Evolutionary conservation across 2,797 vertebrate genomes (phyloP).

Genomic region (Karalla daura): DNA sequence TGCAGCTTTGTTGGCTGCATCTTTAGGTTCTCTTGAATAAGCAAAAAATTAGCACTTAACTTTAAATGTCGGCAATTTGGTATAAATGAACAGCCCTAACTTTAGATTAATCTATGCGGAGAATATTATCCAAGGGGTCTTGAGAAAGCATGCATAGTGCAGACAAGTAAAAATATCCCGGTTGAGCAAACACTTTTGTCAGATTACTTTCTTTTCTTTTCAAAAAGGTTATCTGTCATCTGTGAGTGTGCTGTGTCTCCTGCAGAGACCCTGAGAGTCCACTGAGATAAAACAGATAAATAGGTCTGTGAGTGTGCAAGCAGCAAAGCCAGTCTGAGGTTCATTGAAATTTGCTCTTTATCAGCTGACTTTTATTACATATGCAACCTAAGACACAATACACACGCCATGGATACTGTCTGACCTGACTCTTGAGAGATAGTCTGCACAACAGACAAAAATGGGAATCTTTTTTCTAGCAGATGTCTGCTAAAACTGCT

Average conservation of each 20-base stretch:
- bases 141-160: background rate
- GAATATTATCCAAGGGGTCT: conserved; percentile 25
- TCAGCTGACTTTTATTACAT: conserved; percentile 25
- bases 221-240: conserved; percentile 68
- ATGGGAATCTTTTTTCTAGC: conserved; percentile 47
- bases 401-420: background rate
- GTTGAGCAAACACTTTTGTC: conserved; percentile 25
- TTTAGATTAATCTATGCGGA: conserved; percentile 11
- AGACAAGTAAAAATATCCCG: conserved; percentile 15
- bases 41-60: conserved; percentile 21
- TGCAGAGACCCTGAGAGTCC: conserved; percentile 32
- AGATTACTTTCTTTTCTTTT: conserved; percentile 40
- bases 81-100: conserved; percentile 22
- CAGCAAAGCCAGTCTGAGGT: background rate
- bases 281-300: conserved; percentile 41
- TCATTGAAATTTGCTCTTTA: conserved; percentile 53
- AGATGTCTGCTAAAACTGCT: conserved; percentile 49
- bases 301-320: conserved; percentile 17
- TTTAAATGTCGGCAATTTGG: conserved; percentile 16
- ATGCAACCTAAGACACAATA: conserved; percentile 23
- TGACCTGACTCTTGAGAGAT: conserved; percentile 11
- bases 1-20: conserved; percentile 19
- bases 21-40: conserved; percentile 26
- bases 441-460: conserved; percentile 26
- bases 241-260: conserved; percentile 27